A percentile compares a stretch with the other conserved stretches of the same genome.
phyloP scores from a whole-genome alignment of 2,888 invertebrate species.

The Pyralis farinalis region DNA sequence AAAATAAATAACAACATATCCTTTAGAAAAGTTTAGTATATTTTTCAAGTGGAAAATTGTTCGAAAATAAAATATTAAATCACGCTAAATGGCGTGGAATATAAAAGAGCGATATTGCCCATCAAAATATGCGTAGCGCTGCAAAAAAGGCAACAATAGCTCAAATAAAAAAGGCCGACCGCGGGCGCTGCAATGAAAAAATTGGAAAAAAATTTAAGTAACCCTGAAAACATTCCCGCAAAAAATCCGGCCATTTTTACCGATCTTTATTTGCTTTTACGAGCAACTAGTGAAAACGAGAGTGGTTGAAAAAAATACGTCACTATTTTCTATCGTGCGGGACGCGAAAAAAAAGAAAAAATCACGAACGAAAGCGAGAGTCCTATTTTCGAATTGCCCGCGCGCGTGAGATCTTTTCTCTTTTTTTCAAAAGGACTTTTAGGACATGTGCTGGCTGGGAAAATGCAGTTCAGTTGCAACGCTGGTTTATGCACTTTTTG shows the following conservation, averaged over 20 bases:
- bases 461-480: constrained; percentile 19
- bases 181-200: constrained; percentile 37
- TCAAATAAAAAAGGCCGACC: constrained; percentile 13
- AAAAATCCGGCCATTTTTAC: constrained; percentile 63
- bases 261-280: constrained; percentile 75
- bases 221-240: constrained; percentile 54
- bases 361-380: constrained; percentile 65
- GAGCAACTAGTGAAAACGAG: constrained; percentile 68
- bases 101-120: constrained; percentile 10
- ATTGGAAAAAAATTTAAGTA: constrained; percentile 47
- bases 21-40: too few relatives aligned
- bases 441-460: constrained; percentile 32
- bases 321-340: constrained; percentile 74
- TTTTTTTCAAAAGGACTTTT: constrained; percentile 40
- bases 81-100: not conserved
- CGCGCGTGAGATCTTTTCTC: constrained; percentile 38
- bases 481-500: constrained; percentile 15
- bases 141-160: constrained; percentile 8
- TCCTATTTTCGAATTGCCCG: constrained; percentile 69
- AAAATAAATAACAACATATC: too few relatives aligned
- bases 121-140: constrained; percentile 14
- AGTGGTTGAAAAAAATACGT: constrained; percentile 66
- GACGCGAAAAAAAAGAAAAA: constrained; percentile 59
- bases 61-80: not conserved
- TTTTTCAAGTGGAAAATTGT: too few relatives aligned